Evolutionary conservation across 2,113 vertebrate genomes (phyloP), one percentile per base, ranked within the genome.

Genomic region (Motacilla alba): DNA sequence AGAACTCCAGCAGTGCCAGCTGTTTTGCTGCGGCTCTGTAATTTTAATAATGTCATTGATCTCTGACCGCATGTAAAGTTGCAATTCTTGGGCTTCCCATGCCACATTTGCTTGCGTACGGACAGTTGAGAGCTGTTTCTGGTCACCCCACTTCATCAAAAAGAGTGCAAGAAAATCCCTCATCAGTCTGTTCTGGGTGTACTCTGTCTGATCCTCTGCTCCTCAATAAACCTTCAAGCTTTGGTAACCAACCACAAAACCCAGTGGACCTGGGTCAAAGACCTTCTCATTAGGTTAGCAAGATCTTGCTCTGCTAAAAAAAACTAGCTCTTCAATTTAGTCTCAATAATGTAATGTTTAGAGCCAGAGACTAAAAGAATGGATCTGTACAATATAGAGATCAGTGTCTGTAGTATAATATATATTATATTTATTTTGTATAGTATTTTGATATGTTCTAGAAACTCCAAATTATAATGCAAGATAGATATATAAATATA

Each of bases 181-280:
- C 14, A 47, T 58, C 7, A 3, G 24, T 21, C 23, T 43, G 8
- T 14, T 27, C 16, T 3, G 2, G 21, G 15, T 3, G 1, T 44
- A 19, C 23, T 47, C n/a, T 20, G 24, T 17, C 13, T 3, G 4
- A 18, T 23, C 9, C 4, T 18, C 33, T 52, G 9, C 17, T 80
- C 30, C 18, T 37, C 1, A 1, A 50, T 10, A 56, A 73, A 35
- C 9, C 11, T 52, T 11, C 9, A 83, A 52, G 8, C 8, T 83
- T 83, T 60, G 21, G 14, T 66, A 49, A 91, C 10, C 30, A 81
- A 31, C 8, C 4, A 28, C 1, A 5, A 56, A 79, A 21, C 26
- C 3, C 27, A 59, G 4, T 43, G 9, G 60, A 8, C 37, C 24
- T 53, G 24, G 6, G 31, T 39, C 31, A 62, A 78, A 78, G 4